phyloP scores from a whole-genome alignment of 2,113 vertebrate species.

The Neodontobutis hainanensis region DNA sequence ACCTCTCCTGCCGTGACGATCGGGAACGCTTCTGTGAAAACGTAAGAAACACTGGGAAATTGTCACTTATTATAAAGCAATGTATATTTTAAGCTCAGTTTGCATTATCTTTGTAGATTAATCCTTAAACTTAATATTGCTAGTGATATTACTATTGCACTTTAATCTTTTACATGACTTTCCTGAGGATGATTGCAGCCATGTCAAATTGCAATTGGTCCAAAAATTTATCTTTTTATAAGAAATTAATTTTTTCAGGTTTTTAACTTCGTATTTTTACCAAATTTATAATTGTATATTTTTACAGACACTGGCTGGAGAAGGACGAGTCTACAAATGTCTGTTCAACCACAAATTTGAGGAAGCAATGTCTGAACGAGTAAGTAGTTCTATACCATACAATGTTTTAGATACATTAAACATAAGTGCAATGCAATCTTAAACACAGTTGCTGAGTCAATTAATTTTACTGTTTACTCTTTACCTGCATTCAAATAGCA shows the following conservation, averaged over 20 bases:
- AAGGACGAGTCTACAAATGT: slow-evolving; percentile 97
- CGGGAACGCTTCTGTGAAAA: slow-evolving; percentile 95
- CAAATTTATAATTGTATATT: neutral
- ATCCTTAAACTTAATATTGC: too few relatives aligned
- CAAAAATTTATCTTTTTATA: too few relatives aligned
- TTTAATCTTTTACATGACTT: too few relatives aligned
- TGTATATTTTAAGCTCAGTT: neutral
- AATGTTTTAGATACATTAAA: too few relatives aligned
- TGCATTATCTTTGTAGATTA: neutral
- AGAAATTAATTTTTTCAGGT: too few relatives aligned
- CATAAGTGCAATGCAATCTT: too few relatives aligned
- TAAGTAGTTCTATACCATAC: slow-evolving; percentile 41
- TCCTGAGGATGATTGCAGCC: too few relatives aligned
- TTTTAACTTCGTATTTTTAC: neutral
- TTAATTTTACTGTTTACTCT: too few relatives aligned
- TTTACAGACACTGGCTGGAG: slow-evolving; percentile 89
- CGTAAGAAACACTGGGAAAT: slow-evolving; percentile 70
- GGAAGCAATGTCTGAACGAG: slow-evolving; percentile 95
- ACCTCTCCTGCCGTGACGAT: slow-evolving; percentile 93
- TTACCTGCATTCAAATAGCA: too few relatives aligned
- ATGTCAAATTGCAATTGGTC: too few relatives aligned
- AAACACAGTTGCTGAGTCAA: too few relatives aligned
- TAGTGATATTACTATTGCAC: too few relatives aligned
- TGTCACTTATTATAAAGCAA: neutral
- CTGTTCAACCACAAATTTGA: slow-evolving; percentile 99